Evolutionary conservation across 2,797 vertebrate species (phyloP).

Genomic region (Pygocentrus nattereri): DNA sequence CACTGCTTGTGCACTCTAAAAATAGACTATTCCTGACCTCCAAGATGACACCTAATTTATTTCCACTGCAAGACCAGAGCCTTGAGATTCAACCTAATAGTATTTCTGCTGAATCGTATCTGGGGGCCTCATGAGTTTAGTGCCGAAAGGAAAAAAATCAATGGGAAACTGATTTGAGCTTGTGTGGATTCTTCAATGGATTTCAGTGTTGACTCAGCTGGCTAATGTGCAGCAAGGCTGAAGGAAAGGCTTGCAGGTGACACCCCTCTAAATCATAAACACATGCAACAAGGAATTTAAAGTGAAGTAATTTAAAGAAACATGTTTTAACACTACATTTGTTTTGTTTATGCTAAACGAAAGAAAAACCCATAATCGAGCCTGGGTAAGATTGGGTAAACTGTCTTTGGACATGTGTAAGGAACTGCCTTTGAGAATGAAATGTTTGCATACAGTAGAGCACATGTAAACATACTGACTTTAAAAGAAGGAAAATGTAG

Average conservation of each 20-base stretch:
- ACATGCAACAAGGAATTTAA: not conserved
- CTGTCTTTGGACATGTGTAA: no score
- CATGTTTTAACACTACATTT: conserved; percentile 5
- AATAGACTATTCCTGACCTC: conserved; percentile 45
- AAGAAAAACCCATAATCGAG: not conserved
- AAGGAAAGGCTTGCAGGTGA: conserved; percentile 1
- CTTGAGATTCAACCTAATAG: not conserved
- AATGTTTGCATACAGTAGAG: conserved; percentile 20
- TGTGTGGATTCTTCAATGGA: not conserved
- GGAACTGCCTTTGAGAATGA: not conserved
- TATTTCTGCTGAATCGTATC: not conserved
- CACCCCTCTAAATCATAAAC: not conserved
- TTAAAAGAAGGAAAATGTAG: not conserved
- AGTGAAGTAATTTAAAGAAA: not conserved
- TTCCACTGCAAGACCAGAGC: conserved; percentile 15
- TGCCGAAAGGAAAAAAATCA: not conserved
- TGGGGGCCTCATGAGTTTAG: not conserved
- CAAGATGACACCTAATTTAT: conserved; percentile 32
- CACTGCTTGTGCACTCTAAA: conserved; percentile 24
- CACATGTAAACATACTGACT: not conserved
- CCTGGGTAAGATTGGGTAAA: not conserved
- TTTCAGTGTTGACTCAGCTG: not conserved
- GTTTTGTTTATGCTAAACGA: conserved; percentile 22
- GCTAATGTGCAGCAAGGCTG: not conserved
- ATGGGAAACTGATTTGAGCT: not conserved